A percentile compares a stretch with the other conserved stretches of the same genome.
Evolutionary conservation across 1,140 invertebrate species (phyloP).

Genomic region (Pentalonia nigronervosa): DNA sequence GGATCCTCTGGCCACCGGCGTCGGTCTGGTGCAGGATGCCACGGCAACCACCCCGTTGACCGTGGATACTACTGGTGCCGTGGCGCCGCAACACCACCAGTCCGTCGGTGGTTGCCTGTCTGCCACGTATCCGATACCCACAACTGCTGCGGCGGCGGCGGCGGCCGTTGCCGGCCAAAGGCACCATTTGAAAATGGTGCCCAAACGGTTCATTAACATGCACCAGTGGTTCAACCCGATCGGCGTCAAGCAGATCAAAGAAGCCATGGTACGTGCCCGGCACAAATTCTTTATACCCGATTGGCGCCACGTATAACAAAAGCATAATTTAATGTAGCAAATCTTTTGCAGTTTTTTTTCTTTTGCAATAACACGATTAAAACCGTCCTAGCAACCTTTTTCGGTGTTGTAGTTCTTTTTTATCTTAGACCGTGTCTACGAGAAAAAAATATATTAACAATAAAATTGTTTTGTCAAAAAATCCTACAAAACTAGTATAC

Average conservation of each 20-base stretch:
- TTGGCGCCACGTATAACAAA: background rate
- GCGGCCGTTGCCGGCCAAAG: slow-evolving; percentile 29
- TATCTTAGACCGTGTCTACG: background rate
- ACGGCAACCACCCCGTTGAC: slow-evolving; percentile 45
- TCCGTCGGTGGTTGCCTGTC: slow-evolving; percentile 42
- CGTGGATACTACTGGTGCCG: slow-evolving; percentile 55
- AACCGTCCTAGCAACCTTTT: background rate
- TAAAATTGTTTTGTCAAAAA: background rate
- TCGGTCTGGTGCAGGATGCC: slow-evolving; percentile 62
- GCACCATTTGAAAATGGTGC: slow-evolving; percentile 80
- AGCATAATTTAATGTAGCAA: background rate
- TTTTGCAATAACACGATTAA: background rate
- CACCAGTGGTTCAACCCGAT: slow-evolving; percentile 87
- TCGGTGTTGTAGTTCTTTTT: background rate
- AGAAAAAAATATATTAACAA: background rate
- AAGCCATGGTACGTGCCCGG: slow-evolving; percentile 69
- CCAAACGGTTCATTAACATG: slow-evolving; percentile 86
- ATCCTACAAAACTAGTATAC: background rate
- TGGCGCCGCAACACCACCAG: slow-evolving; percentile 41
- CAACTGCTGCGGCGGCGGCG: slow-evolving; percentile 47
- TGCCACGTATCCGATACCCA: slow-evolving; percentile 56
- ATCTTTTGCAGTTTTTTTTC: background rate
- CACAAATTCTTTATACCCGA: background rate
- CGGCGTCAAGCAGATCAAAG: slow-evolving; percentile 68
- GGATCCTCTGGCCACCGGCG: slow-evolving; percentile 66